A percentile compares a stretch with the other conserved stretches of the same genome.
These are phyloP conservation scores for Ifrita kowaldi DNA, from an alignment of 2,113 vertebrate genomes.

Conservation along the genomic window DNA sequence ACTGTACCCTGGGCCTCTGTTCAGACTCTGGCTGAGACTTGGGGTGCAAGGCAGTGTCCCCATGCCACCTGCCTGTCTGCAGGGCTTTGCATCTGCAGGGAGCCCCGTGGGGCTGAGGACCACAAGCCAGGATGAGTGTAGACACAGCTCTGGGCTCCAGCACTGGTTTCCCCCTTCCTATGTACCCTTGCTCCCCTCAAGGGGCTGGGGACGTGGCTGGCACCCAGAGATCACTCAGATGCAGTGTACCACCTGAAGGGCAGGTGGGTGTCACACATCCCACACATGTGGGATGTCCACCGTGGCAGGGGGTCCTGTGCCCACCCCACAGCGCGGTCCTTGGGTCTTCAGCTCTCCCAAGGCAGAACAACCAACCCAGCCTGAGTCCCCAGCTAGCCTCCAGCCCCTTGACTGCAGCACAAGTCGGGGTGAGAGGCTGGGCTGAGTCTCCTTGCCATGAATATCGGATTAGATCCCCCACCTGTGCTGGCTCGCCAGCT, in stretches of 20 bases:
- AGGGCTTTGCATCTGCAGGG: neutral
- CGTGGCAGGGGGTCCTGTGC: neutral
- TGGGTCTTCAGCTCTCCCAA: neutral
- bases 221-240: rapidly evolving
- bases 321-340: rapidly evolving
- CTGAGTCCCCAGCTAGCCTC: neutral
- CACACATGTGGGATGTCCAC: neutral
- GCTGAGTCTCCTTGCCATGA: neutral
- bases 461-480: neutral
- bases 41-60: neutral
- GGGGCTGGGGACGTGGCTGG: rapidly evolving
- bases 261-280: neutral
- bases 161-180: neutral
- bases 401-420: neutral
- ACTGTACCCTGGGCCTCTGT: neutral
- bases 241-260: neutral
- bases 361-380: neutral
- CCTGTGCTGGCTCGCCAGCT: neutral
- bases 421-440: neutral
- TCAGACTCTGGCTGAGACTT: neutral
- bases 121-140: neutral
- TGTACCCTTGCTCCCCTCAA: neutral
- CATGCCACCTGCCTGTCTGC: neutral
- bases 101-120: neutral
- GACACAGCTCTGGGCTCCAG: neutral